phyloP scores from a whole-genome alignment of 2,113 vertebrate species.

The Megaptera novaeangliae region DNA sequence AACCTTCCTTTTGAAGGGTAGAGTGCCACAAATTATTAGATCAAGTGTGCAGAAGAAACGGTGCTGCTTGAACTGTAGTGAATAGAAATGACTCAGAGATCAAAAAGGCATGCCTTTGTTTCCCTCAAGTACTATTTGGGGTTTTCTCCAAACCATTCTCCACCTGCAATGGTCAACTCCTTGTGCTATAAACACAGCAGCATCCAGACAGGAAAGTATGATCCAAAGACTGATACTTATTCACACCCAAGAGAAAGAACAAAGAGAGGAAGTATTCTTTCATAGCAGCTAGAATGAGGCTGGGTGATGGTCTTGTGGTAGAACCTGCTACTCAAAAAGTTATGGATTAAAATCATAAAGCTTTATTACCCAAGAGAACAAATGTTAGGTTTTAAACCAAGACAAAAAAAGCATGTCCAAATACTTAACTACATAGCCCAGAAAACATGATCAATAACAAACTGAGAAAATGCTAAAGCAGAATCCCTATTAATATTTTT shows the following conservation, averaged over 20 bases:
- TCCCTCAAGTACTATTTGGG: background rate
- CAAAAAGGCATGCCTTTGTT: background rate
- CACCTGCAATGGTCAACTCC: background rate
- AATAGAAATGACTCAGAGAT: background rate
- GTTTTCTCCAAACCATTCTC: background rate
- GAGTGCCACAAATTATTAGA: background rate
- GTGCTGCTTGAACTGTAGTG: background rate
- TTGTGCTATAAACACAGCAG: background rate
- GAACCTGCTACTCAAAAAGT: background rate
- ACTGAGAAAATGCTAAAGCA: background rate
- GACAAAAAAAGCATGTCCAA: background rate
- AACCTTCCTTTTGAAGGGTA: background rate
- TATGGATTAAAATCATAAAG: background rate
- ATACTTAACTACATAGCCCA: background rate
- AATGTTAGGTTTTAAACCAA: slow-evolving; percentile 11
- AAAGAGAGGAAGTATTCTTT: background rate
- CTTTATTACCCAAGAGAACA: background rate
- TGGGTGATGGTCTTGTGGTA: background rate
- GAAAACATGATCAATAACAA: background rate
- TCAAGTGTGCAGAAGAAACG: background rate
- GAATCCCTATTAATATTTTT: background rate
- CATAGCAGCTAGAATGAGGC: background rate
- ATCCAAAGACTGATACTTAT: background rate
- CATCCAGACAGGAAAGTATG: background rate
- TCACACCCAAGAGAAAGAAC: background rate